phyloP scores from a whole-genome alignment of 2,797 vertebrate genomes.

The Sorex maritimensis region DNA sequence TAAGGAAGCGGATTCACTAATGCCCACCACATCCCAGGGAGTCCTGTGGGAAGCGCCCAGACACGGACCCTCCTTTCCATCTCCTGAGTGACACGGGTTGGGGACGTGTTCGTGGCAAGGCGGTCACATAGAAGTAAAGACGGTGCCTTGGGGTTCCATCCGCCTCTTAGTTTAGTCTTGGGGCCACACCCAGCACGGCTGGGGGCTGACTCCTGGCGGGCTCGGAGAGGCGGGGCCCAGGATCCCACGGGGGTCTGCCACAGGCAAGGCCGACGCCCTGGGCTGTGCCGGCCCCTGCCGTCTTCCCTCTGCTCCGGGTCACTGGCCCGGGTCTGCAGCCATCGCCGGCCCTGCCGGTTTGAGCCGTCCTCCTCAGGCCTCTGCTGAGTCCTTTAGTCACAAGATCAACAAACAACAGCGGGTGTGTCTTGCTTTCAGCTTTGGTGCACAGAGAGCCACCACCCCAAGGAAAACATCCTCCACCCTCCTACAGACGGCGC shows the following conservation, averaged over 20 bases:
- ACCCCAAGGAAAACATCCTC: constrained; percentile 75
- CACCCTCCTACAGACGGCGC: neutral
- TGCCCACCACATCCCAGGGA: neutral
- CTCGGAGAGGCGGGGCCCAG: too few species aligned
- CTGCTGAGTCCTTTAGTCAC: constrained; percentile 85
- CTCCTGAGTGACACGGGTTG: neutral
- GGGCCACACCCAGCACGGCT: too few species aligned
- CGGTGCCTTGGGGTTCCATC: constrained; percentile 22
- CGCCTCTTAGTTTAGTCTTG: too few species aligned
- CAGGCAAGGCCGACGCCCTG: too few species aligned
- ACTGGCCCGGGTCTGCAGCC: constrained; percentile 47
- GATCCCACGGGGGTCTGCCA: too few species aligned
- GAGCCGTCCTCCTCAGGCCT: constrained; percentile 86
- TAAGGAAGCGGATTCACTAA: constrained; percentile 57
- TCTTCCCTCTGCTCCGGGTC: constrained; percentile 69
- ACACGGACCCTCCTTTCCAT: constrained; percentile 28
- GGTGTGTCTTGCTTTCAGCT: constrained; percentile 82
- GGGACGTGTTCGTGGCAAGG: neutral
- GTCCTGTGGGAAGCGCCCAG: constrained; percentile 39
- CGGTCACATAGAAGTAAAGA: constrained; percentile 17
- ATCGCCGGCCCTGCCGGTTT: constrained; percentile 84
- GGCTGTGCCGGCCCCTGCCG: too few species aligned
- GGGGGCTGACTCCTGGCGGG: too few species aligned
- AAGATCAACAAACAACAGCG: constrained; percentile 87
- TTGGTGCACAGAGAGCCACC: constrained; percentile 76